phyloP scores from a whole-genome alignment of 2,888 invertebrate species.

The Netelia melanura region DNA sequence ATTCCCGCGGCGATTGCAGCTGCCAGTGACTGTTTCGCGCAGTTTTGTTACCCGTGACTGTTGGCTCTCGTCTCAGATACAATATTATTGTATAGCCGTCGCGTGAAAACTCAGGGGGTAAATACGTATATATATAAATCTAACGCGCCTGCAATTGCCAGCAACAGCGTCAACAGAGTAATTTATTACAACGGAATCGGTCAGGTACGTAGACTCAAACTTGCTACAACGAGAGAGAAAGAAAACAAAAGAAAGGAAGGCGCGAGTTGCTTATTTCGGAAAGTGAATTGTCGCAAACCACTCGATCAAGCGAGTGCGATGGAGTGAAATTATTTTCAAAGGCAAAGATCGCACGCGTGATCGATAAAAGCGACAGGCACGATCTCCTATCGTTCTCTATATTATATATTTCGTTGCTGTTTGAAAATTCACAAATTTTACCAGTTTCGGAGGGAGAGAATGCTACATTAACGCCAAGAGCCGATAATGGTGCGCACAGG shows the following conservation, averaged over 20 bases:
- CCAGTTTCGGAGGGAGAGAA: constrained; percentile 68
- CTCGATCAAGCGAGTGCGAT: neutral
- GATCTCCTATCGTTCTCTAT: neutral
- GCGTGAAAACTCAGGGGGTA: constrained; percentile 37
- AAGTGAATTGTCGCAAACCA: neutral
- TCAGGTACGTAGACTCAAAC: neutral
- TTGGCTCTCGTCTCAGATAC: neutral
- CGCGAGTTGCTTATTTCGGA: neutral
- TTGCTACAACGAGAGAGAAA: neutral
- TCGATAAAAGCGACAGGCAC: constrained; percentile 13
- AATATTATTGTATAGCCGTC: constrained; percentile 12
- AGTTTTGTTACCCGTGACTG: neutral
- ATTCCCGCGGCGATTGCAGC: constrained; percentile 81
- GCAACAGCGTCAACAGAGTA: neutral
- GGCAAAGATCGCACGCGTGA: neutral
- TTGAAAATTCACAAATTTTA: constrained; percentile 77
- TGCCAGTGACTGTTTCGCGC: constrained; percentile 71
- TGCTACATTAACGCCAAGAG: constrained; percentile 74
- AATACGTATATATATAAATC: neutral
- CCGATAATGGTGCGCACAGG: constrained; percentile 73
- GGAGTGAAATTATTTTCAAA: neutral
- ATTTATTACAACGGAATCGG: constrained; percentile 28
- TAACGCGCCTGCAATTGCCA: neutral
- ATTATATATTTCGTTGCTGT: constrained; percentile 62
- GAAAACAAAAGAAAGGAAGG: neutral